A percentile compares a stretch with the other conserved stretches of the same genome.
Conservation (phyloP, 2,113 vertebrate species). For the Varanus salvator region DNA sequence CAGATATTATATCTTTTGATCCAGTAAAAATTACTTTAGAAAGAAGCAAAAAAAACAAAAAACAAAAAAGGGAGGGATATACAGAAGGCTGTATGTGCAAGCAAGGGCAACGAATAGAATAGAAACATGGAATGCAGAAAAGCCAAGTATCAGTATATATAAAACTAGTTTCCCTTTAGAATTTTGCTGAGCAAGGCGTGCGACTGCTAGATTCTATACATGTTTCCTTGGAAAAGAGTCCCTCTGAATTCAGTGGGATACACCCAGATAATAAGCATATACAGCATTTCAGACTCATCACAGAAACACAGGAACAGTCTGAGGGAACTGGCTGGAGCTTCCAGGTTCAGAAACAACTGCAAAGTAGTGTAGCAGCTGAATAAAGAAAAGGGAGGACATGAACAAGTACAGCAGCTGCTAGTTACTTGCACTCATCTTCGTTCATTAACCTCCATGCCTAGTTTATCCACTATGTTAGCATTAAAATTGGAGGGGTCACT, state of each 20-base stretch:
- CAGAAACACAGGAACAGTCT: not conserved
- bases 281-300: not conserved
- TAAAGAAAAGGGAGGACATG: not conserved
- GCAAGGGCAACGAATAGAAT: not conserved
- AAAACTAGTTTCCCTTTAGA: conserved; percentile 41
- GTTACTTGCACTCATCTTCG: not conserved
- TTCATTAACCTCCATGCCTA: too few species aligned
- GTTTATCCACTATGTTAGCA: too few species aligned
- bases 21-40: conserved; percentile 67
- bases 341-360: not conserved
- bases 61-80: conserved; percentile 1
- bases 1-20: conserved; percentile 67
- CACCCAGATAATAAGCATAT: not conserved
- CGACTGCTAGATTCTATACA: not conserved
- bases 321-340: not conserved
- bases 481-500: too few species aligned
- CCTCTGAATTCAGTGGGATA: not conserved
- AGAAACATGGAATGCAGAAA: conserved; percentile 25
- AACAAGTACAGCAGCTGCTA: not conserved
- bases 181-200: not conserved
- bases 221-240: not conserved
- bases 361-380: not conserved
- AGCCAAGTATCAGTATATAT: not conserved
- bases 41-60: conserved; percentile 57
- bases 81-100: conserved; percentile 44